Evolutionary conservation across 2,113 vertebrate species (phyloP), one percentile per base, ranked within the genome.

Genomic region (Oncorhynchus gorbuscha): DNA sequence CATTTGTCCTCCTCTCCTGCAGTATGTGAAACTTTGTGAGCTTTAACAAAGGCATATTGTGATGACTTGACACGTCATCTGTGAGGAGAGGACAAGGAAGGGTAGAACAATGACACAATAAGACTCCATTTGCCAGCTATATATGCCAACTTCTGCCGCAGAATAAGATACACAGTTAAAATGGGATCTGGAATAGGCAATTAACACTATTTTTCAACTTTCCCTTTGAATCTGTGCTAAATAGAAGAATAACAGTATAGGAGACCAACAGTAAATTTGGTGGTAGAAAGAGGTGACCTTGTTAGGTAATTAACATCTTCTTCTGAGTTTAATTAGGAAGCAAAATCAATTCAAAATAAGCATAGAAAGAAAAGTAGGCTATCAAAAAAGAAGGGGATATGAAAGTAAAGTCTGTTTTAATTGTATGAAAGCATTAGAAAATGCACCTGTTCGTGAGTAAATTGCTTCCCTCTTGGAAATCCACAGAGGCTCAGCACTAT

Each of bases 231-330:
- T 91, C 85, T 84, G 85, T 76, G 83, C 71, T 84, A 91, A 89
- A 89, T 87, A 89, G 84, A 89, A 90, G 85, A 76, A 74, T 87
- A 90, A 85, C 73, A 59, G 74, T 73, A 80, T 18, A 90, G 88
- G 83, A 90, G 84, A 92, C 86, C 85, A 86, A 86, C 77, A 82
- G 86, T 90, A 91, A 90, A 91, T 91, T 88, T 91, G 87, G 91
- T 90, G 84, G 91, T 91, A 88, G 88, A 86, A 91, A 89, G 91
- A 92, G 90, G 91, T 94, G 92, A 93, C 92, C 93, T 93, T 93
- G 91, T 93, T 92, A 92, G 92, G 91, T 94, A 94, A 94, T 94
- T 94, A 94, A 93, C 92, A 93, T 94, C 89, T 92, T 92, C 90
- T 91, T 91, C 91, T 89, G 89, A 92, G 91, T 93, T 93, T 94